phyloP scores from a whole-genome alignment of 2,888 invertebrate species.

The Cantharis rufa region DNA sequence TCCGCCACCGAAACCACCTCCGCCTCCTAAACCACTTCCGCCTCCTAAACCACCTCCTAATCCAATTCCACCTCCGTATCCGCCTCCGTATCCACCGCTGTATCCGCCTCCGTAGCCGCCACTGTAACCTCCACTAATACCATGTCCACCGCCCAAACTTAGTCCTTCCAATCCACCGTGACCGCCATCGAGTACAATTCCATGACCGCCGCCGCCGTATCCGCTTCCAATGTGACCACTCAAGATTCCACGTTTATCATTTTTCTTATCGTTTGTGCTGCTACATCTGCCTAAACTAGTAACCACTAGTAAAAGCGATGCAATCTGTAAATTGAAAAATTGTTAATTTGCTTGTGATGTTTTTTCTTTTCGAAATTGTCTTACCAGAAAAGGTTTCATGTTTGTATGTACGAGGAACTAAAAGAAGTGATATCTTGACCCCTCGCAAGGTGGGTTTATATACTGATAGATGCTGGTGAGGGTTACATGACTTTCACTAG shows the following conservation, averaged over 20 bases:
- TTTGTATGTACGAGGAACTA: constrained; percentile 32
- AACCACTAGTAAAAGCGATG: constrained; percentile 20
- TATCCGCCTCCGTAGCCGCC: constrained; percentile 11
- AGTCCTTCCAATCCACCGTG: constrained; percentile 27
- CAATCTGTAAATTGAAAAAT: constrained; percentile 11
- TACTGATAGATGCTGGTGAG: constrained; percentile 34
- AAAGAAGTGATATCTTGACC: constrained; percentile 39
- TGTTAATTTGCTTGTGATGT: neutral
- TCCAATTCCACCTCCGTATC: constrained; percentile 21
- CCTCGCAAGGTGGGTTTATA: constrained; percentile 32
- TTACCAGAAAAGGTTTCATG: constrained; percentile 32
- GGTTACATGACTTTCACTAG: constrained; percentile 40
- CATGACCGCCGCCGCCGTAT: constrained; percentile 13
- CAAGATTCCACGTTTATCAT: constrained; percentile 33
- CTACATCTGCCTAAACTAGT: constrained; percentile 20
- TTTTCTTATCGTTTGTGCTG: constrained; percentile 30
- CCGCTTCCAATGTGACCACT: constrained; percentile 25
- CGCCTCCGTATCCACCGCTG: constrained; percentile 25
- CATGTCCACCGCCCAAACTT: constrained; percentile 32
- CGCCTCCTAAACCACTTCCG: constrained; percentile 4
- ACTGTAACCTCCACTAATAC: constrained; percentile 32
- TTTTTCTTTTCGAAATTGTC: neutral
- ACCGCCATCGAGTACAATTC: constrained; percentile 9
- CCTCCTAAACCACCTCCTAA: constrained; percentile 21
- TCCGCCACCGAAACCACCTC: constrained; percentile 7